Conservation (phyloP, 1,140 invertebrate genomes). For the Conopomorpha cramerella region DNA sequence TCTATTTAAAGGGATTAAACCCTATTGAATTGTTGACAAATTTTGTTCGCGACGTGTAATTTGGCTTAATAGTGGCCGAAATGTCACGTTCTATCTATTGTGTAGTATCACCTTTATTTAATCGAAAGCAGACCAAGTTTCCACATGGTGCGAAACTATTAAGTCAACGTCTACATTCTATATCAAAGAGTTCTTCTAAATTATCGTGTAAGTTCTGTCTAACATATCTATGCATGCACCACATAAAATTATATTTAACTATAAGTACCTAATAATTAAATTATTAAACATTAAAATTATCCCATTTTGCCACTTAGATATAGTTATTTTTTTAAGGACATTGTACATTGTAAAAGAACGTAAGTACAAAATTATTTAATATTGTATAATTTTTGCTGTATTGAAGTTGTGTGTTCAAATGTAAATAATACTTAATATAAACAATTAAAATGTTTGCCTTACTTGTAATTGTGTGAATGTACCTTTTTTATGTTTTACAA, state of each 20-base stretch:
- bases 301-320: constrained; percentile 38
- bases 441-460: no score
- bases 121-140: background rate
- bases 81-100: constrained; percentile 15
- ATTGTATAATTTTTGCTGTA: no score
- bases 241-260: constrained; percentile 6
- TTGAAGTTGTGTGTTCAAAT: no score
- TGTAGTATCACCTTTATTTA: no score
- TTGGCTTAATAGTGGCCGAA: constrained; percentile 19
- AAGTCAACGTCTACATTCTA: constrained; percentile 3
- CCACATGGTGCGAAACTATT: background rate
- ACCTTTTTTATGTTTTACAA: no score
- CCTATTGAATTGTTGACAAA: constrained; percentile 18
- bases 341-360: background rate
- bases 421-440: no score
- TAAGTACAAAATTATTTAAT: no score
- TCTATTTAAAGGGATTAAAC: constrained; percentile 16
- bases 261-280: constrained; percentile 30
- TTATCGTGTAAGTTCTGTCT: constrained; percentile 21
- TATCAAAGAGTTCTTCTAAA: constrained; percentile 21
- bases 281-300: constrained; percentile 35
- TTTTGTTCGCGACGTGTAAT: constrained; percentile 19
- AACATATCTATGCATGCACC: constrained; percentile 17
- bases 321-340: no score
- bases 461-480: no score